Conservation (phyloP, 2,888 invertebrate species). For the Hydraecia micacea region DNA sequence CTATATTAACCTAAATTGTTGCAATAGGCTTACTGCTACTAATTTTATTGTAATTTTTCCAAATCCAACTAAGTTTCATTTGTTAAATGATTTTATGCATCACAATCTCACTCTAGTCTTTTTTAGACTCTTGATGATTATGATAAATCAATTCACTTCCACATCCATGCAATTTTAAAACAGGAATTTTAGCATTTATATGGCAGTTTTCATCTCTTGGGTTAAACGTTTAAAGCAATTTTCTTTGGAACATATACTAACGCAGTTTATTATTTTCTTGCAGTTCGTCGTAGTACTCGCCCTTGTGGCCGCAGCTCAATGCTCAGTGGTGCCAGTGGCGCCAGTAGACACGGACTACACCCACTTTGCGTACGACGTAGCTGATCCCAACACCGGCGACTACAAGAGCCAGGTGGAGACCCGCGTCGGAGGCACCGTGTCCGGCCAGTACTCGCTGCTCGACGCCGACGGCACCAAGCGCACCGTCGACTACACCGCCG, state of each 20-base stretch:
- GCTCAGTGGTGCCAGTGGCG: slow-evolving; percentile 88
- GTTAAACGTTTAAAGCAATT: fast-evolving
- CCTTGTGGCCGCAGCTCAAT: slow-evolving; percentile 81
- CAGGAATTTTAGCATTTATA: background rate
- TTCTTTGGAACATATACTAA: background rate
- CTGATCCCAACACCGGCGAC: slow-evolving; percentile 90
- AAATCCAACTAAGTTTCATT: background rate
- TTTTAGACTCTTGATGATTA: background rate
- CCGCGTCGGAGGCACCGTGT: slow-evolving; percentile 88
- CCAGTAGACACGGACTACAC: slow-evolving; percentile 88
- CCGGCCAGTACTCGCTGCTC: slow-evolving; percentile 89
- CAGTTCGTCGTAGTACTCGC: slow-evolving; percentile 87
- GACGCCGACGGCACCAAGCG: slow-evolving; percentile 90
- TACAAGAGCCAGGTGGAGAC: slow-evolving; percentile 90
- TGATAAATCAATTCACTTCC: background rate
- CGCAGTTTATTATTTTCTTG: slow-evolving; percentile 52
- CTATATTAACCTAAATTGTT: background rate
- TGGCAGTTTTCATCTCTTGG: background rate
- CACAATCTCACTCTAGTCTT: background rate
- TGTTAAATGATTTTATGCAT: background rate
- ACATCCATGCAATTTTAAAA: background rate
- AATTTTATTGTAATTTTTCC: background rate
- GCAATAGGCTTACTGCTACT: too few species aligned
- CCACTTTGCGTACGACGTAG: slow-evolving; percentile 90
- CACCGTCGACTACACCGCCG: slow-evolving; percentile 90